phyloP scores from a whole-genome alignment of 2,888 invertebrate species.

The Scaptomyza parva region DNA sequence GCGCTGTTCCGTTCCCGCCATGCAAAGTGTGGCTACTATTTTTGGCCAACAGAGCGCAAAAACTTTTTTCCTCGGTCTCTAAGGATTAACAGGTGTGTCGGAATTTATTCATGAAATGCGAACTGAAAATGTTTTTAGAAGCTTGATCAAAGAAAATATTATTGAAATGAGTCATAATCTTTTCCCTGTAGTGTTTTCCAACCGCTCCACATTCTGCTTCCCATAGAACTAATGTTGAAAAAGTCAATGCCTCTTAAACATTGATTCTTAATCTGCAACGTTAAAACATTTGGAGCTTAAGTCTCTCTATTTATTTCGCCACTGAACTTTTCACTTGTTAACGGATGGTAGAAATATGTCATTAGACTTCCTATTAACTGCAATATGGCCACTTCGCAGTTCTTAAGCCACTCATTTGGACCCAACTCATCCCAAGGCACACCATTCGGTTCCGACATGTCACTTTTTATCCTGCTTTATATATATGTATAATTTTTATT shows the following conservation, averaged over 20 bases:
- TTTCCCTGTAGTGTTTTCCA: too few relatives aligned
- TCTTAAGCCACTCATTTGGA: slow-evolving; percentile 16
- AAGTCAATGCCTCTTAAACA: too few relatives aligned
- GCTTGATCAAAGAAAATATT: too few relatives aligned
- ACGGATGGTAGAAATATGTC: neutral
- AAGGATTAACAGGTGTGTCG: too few relatives aligned
- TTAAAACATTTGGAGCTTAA: neutral
- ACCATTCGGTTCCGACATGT: slow-evolving; percentile 10
- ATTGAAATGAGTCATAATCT: too few relatives aligned
- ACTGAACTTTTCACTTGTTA: neutral
- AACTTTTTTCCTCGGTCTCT: too few relatives aligned
- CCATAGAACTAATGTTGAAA: too few relatives aligned
- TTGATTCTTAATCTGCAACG: too few relatives aligned
- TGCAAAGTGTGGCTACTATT: neutral
- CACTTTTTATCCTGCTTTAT: neutral
- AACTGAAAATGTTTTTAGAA: too few relatives aligned
- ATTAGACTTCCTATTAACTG: neutral
- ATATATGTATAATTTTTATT: neutral
- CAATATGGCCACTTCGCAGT: slow-evolving; percentile 11
- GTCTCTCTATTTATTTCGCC: neutral
- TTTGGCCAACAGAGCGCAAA: too few relatives aligned
- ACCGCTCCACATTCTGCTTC: too few relatives aligned
- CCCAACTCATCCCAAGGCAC: slow-evolving; percentile 2
- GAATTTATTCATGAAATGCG: neutral
- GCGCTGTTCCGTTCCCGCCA: too few relatives aligned